Base-by-base conservation (phyloP, 2,113 vertebrate species). In the Dendrocopos noguchii region DNA sequence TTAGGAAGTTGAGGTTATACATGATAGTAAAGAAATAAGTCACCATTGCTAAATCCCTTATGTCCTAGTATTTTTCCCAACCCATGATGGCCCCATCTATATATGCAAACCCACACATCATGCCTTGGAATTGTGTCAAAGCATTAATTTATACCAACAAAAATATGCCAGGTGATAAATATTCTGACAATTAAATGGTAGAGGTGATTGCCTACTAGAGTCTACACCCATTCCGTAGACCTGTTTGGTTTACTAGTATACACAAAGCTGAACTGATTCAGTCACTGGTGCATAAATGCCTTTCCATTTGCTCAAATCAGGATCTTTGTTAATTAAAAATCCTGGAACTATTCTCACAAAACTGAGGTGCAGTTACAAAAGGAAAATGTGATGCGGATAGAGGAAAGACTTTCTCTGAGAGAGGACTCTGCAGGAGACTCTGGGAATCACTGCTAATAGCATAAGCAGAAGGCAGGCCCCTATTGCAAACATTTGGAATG, bases 311-410 rank as follows among this genome's bases (percentile, higher is more conserved):
- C 27, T 65, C 50, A 75, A 72, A 82, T 76, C 25, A 79, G 25
- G 11, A 65, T 61, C 39, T 24, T 72, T 84, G 33, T 81, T 91
- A 81, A 91, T 81, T 94, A 91, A 82, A 90, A 87, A 21, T 21
- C 1, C 0, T 71, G 27, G 13, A 84, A 71, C 16, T 84, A 36
- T 71, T 87, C 70, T 64, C 20, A 82, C 20, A 76, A 60, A 65
- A 5, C n/a, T 82, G 28, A 67, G 44, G 29, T 72, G 19, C 28
- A 36, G 47, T 36, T 71, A 21, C 21, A 84, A 89, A 36, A 59
- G 15, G 42, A 81, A 80, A 31, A 67, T 39, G 12, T 46, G 56
- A 63, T 79, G 16, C 47, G 22, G 25, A 42, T 72, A 33, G 52
- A 93, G 10, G 50, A 79, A 82, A 76, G 14, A 8, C 15, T 81